Evolutionary conservation across 2,888 invertebrate species (phyloP), one percentile per base, ranked within the genome.

Genomic region (Cheilosia pagana): DNA sequence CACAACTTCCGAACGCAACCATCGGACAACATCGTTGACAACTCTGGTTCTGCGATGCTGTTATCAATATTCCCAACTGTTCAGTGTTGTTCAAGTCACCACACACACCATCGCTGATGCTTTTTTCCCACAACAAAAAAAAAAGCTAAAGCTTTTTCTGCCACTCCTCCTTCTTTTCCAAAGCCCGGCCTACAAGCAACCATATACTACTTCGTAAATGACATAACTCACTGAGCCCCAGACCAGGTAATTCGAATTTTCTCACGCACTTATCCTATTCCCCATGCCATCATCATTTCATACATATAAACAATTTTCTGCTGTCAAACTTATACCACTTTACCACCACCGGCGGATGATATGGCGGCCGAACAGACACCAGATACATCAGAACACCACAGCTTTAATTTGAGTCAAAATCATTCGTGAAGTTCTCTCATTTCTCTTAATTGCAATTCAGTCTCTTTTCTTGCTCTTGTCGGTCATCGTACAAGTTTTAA

Each of bases 211-310:
- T 67, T 67, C 55, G 50, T 52, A 28, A 72, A 63, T 78, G 72
- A 83, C 83, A 81, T 70, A 83, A 79, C 74, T 74, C 78, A 74
- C 55, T 41, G 50, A 83, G 68, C 62, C 68, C 25, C 77, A 52
- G 41, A 43, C 48, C 75, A 85, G 70, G 81, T 81, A 79, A 79
- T 76, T 76, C 81, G 63, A 75, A 81, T 81, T 81, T 79, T 85
- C 81, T 81, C 81, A 85, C 85, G 85, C 85, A 81, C 75, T 81
- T 76, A 75, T 75, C 75, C 63, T 70, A 76, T 65, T 19, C 48
- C 21, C 53, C 45, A 21, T 39, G 53, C 55, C 57, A 41, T 79
- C 75, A 65, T 71, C 55, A 55, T 43, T 67, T 71, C 59, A 70
- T 57, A 45, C 8, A 45, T 50, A 71, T 57, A 68, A 72, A 57